Percentiles rank a stretch among this genome's conserved stretches.
phyloP scores from a whole-genome alignment of 2,888 invertebrate genomes.

The Agapetus fuscipes region DNA sequence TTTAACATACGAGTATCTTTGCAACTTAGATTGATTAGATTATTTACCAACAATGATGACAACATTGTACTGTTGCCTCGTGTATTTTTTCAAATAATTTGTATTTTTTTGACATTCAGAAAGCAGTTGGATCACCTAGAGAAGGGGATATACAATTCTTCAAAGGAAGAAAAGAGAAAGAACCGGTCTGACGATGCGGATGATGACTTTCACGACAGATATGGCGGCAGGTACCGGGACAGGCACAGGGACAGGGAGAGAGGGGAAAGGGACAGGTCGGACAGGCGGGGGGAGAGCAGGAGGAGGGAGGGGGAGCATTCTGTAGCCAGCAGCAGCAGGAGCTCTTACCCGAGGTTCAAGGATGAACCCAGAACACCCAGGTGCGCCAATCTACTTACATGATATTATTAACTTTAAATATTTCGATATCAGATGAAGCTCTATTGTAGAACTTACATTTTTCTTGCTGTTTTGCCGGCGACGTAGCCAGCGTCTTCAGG shows the following conservation, averaged over 20 bases:
- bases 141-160: slow-evolving; percentile 62
- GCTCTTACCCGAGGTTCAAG: slow-evolving; percentile 54
- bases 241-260: slow-evolving; percentile 26
- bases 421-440: too few relatives aligned
- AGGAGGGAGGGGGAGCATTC: slow-evolving; percentile 20
- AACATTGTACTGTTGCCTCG: too few relatives aligned
- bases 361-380: slow-evolving; percentile 85
- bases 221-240: slow-evolving; percentile 32
- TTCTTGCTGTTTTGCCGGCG: too few relatives aligned
- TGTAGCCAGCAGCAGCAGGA: slow-evolving; percentile 38
- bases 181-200: slow-evolving; percentile 34
- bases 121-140: slow-evolving; percentile 49
- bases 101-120: too few relatives aligned
- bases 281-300: slow-evolving; percentile 28
- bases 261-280: slow-evolving; percentile 25
- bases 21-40: too few relatives aligned
- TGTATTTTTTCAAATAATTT: too few relatives aligned
- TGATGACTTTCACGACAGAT: slow-evolving; percentile 33
- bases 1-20: too few relatives aligned
- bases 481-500: too few relatives aligned
- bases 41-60: too few relatives aligned
- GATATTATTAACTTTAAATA: too few relatives aligned
- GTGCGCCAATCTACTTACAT: too few relatives aligned
- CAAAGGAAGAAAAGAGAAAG: slow-evolving; percentile 45
- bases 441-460: too few relatives aligned